Percentiles rank a stretch among this genome's conserved stretches.
These are phyloP conservation scores for Antechinus flavipes DNA, from an alignment of 2,113 vertebrate species.

Conservation along the genomic window DNA sequence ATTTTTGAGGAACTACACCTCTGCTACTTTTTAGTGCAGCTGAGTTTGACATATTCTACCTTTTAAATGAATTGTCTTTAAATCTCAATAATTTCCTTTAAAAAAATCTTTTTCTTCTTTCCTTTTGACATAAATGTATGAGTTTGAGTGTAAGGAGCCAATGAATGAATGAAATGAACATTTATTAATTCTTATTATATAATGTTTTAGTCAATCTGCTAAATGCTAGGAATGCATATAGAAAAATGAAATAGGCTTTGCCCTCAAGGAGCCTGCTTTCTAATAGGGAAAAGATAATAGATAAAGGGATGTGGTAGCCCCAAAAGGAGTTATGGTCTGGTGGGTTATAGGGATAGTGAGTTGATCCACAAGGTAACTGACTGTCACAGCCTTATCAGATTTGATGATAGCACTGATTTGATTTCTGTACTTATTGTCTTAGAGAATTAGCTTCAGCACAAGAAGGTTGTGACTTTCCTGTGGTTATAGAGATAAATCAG, in stretches of 20 bases:
- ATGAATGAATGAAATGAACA: not conserved
- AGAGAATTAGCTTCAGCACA: not conserved
- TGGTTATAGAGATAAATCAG: not conserved
- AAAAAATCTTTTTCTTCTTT: not conserved
- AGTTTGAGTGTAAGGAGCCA: not conserved
- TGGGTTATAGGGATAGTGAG: not conserved
- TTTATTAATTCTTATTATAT: not conserved
- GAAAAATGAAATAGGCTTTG: not conserved
- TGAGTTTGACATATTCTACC: constrained; percentile 61
- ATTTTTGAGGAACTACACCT: not conserved
- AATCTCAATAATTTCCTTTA: not conserved
- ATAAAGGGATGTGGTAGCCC: not conserved
- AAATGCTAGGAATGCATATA: not conserved
- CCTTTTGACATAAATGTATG: not conserved
- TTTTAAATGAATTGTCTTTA: not conserved
- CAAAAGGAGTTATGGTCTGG: not conserved
- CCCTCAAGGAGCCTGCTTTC: not conserved
- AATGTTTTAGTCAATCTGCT: not conserved
- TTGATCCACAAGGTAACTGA: not conserved
- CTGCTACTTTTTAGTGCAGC: not conserved
- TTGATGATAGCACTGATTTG: not conserved
- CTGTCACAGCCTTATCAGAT: not conserved
- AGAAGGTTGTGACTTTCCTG: not conserved
- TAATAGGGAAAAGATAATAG: not conserved
- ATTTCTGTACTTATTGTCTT: not conserved